These are phyloP conservation scores for Silurus meridionalis DNA, from an alignment of 2,113 vertebrate genomes.

Conservation along the genomic window DNA sequence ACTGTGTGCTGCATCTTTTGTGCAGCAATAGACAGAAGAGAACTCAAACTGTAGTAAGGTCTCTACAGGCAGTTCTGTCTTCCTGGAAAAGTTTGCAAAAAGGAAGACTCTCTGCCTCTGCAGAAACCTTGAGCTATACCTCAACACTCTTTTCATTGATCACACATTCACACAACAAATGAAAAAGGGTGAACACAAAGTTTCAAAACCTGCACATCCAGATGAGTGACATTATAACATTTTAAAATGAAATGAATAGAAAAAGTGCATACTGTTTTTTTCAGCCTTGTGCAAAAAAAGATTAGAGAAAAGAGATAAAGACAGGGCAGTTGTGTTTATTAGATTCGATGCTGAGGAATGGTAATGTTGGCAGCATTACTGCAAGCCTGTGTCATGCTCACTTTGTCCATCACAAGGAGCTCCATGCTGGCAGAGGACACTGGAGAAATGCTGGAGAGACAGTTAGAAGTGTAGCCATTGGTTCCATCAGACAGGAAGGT, in stretches of 20 bases:
- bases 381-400: slow-evolving; percentile 53
- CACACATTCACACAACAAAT: not conserved
- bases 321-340: not conserved
- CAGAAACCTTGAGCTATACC: not conserved
- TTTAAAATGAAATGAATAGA: slow-evolving; percentile 1
- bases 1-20: not conserved
- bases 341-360: slow-evolving; percentile 40
- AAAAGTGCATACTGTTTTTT: slow-evolving; percentile 33
- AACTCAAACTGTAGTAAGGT: not conserved
- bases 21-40: not conserved
- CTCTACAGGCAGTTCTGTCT: not conserved
- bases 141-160: not conserved
- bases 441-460: slow-evolving; percentile 27
- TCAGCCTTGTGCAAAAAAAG: not conserved
- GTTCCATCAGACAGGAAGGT: slow-evolving; percentile 53
- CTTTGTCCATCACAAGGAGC: slow-evolving; percentile 54
- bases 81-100: not conserved
- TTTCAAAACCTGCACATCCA: not conserved
- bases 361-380: not conserved
- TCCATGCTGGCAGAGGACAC: slow-evolving; percentile 54
- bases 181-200: not conserved
- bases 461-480: slow-evolving; percentile 53
- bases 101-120: slow-evolving; percentile 1
- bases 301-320: not conserved
- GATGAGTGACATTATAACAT: not conserved